Evolutionary conservation across 2,888 invertebrate species (phyloP).

Genomic region (Hypsopygia costalis): DNA sequence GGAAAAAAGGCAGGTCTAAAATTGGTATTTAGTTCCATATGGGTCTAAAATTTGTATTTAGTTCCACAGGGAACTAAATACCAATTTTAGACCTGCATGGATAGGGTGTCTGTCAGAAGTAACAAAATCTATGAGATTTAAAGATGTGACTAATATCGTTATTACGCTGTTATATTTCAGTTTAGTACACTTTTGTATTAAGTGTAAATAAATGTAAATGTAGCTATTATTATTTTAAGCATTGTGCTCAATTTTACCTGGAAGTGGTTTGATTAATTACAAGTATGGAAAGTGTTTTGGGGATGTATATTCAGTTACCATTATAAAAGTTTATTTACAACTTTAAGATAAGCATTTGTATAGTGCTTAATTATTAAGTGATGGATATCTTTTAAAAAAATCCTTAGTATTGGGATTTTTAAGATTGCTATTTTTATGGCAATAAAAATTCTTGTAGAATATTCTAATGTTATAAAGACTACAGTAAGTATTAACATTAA

Average conservation of each 20-base stretch:
- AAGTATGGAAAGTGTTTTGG: background rate
- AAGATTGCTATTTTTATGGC: slow-evolving; percentile 5
- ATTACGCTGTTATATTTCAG: background rate
- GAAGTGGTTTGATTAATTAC: slow-evolving; percentile 1
- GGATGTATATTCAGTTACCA: slow-evolving; percentile 1
- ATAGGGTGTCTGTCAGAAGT: too few relatives aligned
- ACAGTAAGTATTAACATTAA: slow-evolving; percentile 2
- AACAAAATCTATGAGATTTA: too few relatives aligned
- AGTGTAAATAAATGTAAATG: slow-evolving; percentile 3
- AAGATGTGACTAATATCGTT: background rate
- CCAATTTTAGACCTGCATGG: too few relatives aligned
- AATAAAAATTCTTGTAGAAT: too few relatives aligned
- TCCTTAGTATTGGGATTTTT: too few relatives aligned
- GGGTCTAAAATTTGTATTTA: too few relatives aligned
- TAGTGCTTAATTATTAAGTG: background rate
- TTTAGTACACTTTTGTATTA: slow-evolving; percentile 1
- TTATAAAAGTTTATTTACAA: slow-evolving; percentile 5
- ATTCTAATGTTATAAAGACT: too few relatives aligned
- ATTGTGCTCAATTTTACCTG: slow-evolving; percentile 11
- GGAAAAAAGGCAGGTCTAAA: too few relatives aligned
- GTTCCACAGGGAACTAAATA: too few relatives aligned
- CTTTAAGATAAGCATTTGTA: slow-evolving; percentile 9
- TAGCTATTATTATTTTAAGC: slow-evolving; percentile 1
- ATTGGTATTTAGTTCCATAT: too few relatives aligned
- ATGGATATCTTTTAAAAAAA: too few relatives aligned